phyloP scores from a whole-genome alignment of 2,113 vertebrate species.

The Telmatochromis brichardi region DNA sequence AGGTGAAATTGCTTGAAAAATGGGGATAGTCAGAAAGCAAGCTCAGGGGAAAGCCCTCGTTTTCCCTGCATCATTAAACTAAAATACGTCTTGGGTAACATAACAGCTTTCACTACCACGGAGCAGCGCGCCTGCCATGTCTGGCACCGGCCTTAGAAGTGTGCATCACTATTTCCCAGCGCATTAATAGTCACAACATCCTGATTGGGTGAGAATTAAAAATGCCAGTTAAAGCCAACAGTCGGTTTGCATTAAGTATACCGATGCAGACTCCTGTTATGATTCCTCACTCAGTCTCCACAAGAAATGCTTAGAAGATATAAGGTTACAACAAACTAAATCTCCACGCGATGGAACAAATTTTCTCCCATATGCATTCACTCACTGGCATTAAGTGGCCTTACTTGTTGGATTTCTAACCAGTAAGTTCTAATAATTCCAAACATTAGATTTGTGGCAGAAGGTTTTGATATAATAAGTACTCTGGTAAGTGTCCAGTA shows the following conservation, averaged over 20 bases:
- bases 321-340: conserved; percentile 56
- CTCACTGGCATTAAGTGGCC: conserved; percentile 43
- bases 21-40: conserved; percentile 22
- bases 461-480: conserved; percentile 1
- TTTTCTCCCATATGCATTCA: conserved; percentile 54
- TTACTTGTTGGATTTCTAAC: conserved; percentile 21
- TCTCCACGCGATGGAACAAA: conserved; percentile 56
- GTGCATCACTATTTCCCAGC: conserved; percentile 40
- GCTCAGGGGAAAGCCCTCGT: conserved; percentile 20
- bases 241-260: conserved; percentile 17
- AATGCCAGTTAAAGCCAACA: conserved; percentile 22
- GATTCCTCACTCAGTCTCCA: conserved; percentile 21
- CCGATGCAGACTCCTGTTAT: conserved; percentile 42
- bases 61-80: conserved; percentile 49
- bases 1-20: conserved; percentile 57
- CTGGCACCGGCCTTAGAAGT: not conserved
- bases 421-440: conserved; percentile 26
- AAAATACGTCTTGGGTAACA: conserved; percentile 41
- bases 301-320: conserved; percentile 39
- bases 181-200: conserved; percentile 1
- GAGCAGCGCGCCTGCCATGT: conserved; percentile 10
- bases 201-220: conserved; percentile 31
- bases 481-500: not conserved
- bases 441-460: conserved; percentile 38
- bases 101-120: conserved; percentile 13